Conservation (phyloP, 2,113 vertebrate genomes). For the Stigmatopora nigra region DNA sequence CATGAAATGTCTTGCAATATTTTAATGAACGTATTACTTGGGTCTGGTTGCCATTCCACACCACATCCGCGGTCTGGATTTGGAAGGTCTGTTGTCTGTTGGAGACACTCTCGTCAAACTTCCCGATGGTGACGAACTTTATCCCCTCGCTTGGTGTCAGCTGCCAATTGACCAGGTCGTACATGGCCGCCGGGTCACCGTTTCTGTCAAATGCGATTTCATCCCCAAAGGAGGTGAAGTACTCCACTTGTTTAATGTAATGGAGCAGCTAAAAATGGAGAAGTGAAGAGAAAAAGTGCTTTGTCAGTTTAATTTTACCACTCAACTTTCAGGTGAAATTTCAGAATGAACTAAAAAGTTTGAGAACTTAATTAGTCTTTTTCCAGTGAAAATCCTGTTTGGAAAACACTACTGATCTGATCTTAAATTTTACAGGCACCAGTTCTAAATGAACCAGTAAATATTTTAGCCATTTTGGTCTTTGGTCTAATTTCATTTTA, state of each 20-base stretch:
- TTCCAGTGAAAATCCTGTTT: too few species aligned
- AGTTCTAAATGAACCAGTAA: too few species aligned
- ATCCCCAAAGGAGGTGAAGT: slow-evolving; percentile 60
- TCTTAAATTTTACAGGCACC: too few species aligned
- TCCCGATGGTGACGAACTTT: slow-evolving; percentile 64
- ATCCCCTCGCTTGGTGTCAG: slow-evolving; percentile 48
- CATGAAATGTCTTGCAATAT: too few species aligned
- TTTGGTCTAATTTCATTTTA: too few species aligned
- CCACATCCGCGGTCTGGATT: slow-evolving; percentile 51
- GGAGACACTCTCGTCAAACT: slow-evolving; percentile 61
- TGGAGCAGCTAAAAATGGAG: slow-evolving; percentile 60
- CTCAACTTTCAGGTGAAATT: too few species aligned
- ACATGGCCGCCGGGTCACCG: slow-evolving; percentile 68
- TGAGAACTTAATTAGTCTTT: too few species aligned
- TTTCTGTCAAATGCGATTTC: slow-evolving; percentile 71
- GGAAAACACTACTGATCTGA: too few species aligned
- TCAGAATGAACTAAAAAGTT: too few species aligned
- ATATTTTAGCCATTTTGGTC: too few species aligned
- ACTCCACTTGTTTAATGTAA: slow-evolving; percentile 65
- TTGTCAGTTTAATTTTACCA: background rate
- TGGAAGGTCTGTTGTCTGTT: slow-evolving; percentile 45
- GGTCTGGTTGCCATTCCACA: slow-evolving; percentile 52
- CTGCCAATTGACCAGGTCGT: slow-evolving; percentile 74
- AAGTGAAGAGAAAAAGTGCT: too few species aligned
- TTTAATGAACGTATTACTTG: slow-evolving; percentile 32